Base-by-base conservation (phyloP, 2,797 vertebrate genomes). In the Malurus leucopterus region DNA sequence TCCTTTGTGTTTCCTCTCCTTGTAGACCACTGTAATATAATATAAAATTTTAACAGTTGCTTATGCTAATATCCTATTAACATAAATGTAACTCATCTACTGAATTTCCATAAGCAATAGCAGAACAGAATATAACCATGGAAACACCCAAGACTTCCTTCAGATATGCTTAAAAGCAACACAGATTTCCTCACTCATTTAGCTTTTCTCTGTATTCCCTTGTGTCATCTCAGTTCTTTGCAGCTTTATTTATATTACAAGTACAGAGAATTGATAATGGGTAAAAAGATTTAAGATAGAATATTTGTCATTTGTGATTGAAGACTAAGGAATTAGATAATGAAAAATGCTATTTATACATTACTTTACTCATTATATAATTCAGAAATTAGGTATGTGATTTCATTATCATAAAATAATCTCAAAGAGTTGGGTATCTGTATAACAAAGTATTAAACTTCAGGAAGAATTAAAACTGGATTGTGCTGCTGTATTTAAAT, bases 351-450 rank as follows among this genome's bases (percentile, higher is more conserved):
- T 85, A 92, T 84, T 92, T 92, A 72, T 83, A 36, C 15, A 70
- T 84, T 87, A 73, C 34, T 83, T 58, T 89, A 65, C 91, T 89
- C 69, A 83, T 86, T 76, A 38, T 81, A 51, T 71, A 87, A 80
- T 95, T 81, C 54, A 86, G 43, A 77, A 95, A 86, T 83, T 77
- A 62, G 3, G 4, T 68, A 34, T 36, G 47, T 69, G 29, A 74
- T 89, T 93, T 92, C 85, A 91, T 95, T 75, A 86, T 55, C 62
- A 90, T 89, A 75, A 91, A 94, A 72, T 54, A 72, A 77, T 83
- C 51, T 79, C 16, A 12, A 81, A 68, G 43, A 83, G 46, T 78
- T 85, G 18, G 79, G 53, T 34, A 41, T 64, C 40, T 79, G 2
- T 70, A 27, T 74, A 73, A 88, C 6, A 83, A 71, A 64, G 22